These are phyloP conservation scores for Phaethon lepturus DNA, from an alignment of 2,113 vertebrate genomes.

Conservation along the genomic window DNA sequence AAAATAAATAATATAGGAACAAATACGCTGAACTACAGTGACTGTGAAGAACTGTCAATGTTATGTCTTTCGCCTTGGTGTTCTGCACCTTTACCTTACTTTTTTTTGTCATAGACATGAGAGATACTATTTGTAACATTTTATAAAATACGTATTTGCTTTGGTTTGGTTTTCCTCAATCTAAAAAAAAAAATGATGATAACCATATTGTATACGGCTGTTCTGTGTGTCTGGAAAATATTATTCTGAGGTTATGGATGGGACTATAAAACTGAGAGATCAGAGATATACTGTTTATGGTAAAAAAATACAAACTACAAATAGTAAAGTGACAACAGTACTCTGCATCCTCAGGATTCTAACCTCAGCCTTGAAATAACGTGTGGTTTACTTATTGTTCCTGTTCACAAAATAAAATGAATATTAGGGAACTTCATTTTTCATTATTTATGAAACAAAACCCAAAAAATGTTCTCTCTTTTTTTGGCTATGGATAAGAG, in stretches of 20 bases:
- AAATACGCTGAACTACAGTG: background rate
- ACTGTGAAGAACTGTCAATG: background rate
- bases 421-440: background rate
- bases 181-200: constrained; percentile 46
- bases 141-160: background rate
- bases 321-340: constrained; percentile 4
- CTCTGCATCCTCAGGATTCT: background rate
- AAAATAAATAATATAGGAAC: background rate
- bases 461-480: background rate
- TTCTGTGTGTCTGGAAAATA: constrained; percentile 33
- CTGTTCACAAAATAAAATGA: background rate
- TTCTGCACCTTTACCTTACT: background rate
- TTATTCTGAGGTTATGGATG: constrained; percentile 31
- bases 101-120: background rate
- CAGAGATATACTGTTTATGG: constrained; percentile 40
- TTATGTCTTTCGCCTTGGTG: background rate
- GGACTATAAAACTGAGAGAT: constrained; percentile 12
- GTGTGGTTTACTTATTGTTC: background rate
- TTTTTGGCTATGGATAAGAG: background rate
- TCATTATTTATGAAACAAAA: background rate
- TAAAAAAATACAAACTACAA: constrained; percentile 34
- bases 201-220: background rate
- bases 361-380: background rate
- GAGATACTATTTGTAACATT: background rate
- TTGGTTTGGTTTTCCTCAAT: background rate